A percentile compares a stretch with the other conserved stretches of the same genome.
Conservation (phyloP, 2,113 vertebrate species). For the Gambusia affinis region DNA sequence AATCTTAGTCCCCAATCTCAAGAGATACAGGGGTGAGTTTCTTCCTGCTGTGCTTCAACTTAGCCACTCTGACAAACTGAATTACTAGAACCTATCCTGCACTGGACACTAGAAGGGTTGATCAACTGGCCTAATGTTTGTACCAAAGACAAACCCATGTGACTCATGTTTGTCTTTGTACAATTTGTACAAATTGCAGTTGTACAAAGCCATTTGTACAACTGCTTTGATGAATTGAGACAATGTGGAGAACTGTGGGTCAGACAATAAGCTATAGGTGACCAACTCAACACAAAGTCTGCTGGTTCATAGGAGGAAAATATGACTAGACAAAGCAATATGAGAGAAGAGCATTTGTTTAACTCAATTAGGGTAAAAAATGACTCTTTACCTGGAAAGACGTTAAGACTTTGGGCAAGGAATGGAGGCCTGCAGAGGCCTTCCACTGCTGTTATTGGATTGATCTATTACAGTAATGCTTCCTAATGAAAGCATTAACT, state of each 20-base stretch:
- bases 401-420: not conserved
- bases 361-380: conserved; percentile 4
- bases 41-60: conserved; percentile 10
- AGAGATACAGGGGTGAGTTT: conserved; percentile 3
- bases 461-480: conserved; percentile 11
- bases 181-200: too few relatives aligned
- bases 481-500: conserved; percentile 19
- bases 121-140: conserved; percentile 31
- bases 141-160: conserved; percentile 24
- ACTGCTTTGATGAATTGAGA: conserved; percentile 48
- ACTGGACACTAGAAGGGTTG: conserved; percentile 35
- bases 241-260: conserved; percentile 41
- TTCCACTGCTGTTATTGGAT: conserved; percentile 6
- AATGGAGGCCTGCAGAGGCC: not conserved
- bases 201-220: conserved; percentile 20
- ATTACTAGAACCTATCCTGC: conserved; percentile 53
- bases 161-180: conserved; percentile 16
- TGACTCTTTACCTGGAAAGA: not conserved
- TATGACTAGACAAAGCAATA: not conserved
- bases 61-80: conserved; percentile 16
- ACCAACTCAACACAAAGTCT: conserved; percentile 20
- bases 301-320: conserved; percentile 5
- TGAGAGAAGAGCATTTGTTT: not conserved
- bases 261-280: conserved; percentile 38
- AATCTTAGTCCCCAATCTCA: conserved; percentile 14